A percentile compares a stretch with the other conserved stretches of the same genome.
Conservation (phyloP, 2,888 invertebrate genomes). For the Caenorhabditis wallacei region DNA sequence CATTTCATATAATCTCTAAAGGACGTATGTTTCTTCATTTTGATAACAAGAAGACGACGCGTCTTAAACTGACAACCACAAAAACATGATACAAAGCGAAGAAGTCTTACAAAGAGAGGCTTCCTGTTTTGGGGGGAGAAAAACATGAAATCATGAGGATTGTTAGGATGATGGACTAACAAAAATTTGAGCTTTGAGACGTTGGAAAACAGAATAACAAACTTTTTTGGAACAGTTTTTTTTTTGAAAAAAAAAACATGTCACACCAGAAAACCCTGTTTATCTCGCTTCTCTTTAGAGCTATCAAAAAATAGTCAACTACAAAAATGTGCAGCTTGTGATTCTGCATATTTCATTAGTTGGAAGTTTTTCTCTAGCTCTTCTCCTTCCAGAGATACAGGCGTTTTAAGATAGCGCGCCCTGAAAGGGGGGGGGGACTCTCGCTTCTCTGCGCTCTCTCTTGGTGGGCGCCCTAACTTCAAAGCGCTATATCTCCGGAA, state of each 20-base stretch:
- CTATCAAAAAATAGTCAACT: not conserved
- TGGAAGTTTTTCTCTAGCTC: not conserved
- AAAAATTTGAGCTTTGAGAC: no score
- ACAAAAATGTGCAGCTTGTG: not conserved
- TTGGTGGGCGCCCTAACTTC: not conserved
- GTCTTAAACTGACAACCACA: constrained; percentile 6
- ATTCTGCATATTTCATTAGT: not conserved
- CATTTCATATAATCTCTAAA: not conserved
- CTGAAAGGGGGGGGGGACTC: not conserved
- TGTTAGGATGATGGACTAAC: no score
- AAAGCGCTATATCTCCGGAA: not conserved
- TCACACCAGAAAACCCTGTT: not conserved
- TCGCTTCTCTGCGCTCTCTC: not conserved
- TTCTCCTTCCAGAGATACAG: not conserved
- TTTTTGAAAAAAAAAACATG: no score
- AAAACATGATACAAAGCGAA: constrained; percentile 3
- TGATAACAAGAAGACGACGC: constrained; percentile 27
- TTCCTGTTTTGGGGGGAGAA: no score
- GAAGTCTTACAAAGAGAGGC: not conserved
- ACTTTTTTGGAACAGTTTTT: not conserved
- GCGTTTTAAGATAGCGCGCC: not conserved
- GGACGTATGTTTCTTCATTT: constrained; percentile 3
- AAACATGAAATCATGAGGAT: no score
- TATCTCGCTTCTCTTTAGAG: not conserved
- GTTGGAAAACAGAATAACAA: not conserved